phyloP scores from a whole-genome alignment of 1,140 invertebrate species.

The Papilio dardanus region DNA sequence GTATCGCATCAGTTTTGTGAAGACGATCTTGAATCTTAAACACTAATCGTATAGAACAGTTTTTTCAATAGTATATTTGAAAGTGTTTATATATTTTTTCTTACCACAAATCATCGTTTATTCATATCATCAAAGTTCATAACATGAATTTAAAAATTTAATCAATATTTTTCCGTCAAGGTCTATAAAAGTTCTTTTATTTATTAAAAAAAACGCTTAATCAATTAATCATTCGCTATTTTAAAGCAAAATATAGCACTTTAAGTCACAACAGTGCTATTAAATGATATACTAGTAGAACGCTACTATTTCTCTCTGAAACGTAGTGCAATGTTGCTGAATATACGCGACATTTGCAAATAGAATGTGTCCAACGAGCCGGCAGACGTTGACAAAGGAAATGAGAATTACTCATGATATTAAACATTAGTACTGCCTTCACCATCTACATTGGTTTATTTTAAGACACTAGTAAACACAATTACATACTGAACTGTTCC shows the following conservation, averaged over 20 bases:
- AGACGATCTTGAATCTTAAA: constrained; percentile 22
- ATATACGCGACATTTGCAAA: constrained; percentile 32
- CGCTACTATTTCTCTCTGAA: neutral
- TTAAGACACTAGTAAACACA: neutral
- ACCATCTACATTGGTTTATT: neutral
- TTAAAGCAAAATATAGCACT: neutral
- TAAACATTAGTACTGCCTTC: constrained; percentile 14
- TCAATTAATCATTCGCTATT: neutral
- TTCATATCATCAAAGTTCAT: neutral
- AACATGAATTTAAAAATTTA: neutral
- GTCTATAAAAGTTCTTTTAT: too few species aligned
- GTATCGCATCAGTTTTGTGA: constrained; percentile 7
- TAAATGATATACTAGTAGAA: neutral
- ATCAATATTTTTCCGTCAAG: too few species aligned
- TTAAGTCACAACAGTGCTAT: too few species aligned
- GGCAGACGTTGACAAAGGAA: constrained; percentile 18
- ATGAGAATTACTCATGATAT: neutral
- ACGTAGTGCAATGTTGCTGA: neutral
- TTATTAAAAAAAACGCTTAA: too few species aligned
- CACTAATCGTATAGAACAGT: neutral
- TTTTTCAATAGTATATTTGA: neutral
- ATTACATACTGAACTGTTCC: neutral
- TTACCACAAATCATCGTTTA: neutral
- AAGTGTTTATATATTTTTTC: neutral
- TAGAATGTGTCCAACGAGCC: constrained; percentile 31